These are phyloP conservation scores for Strigops habroptila DNA, from an alignment of 2,113 vertebrate genomes.

Conservation along the genomic window DNA sequence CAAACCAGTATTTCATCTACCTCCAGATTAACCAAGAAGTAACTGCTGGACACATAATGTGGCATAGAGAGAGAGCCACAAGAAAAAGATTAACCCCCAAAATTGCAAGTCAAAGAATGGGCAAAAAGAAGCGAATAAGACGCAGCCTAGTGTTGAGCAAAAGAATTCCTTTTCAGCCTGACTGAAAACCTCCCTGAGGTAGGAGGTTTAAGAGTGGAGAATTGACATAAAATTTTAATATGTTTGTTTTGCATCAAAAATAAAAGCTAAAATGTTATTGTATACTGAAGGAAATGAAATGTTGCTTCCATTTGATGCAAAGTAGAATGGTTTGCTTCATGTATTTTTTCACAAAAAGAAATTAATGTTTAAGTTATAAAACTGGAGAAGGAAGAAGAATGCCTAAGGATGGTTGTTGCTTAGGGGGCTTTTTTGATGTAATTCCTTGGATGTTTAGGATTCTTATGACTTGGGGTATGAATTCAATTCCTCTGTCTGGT, in stretches of 20 bases:
- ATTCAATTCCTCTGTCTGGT: background rate
- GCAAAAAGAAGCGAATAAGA: background rate
- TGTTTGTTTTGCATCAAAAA: background rate
- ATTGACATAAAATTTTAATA: background rate
- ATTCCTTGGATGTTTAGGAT: background rate
- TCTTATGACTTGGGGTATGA: background rate
- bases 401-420: background rate
- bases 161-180: background rate
- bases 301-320: background rate
- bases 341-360: background rate
- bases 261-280: background rate
- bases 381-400: background rate
- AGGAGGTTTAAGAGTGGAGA: background rate
- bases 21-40: background rate
- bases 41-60: background rate
- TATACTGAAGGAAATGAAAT: background rate
- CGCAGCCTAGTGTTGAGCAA: background rate
- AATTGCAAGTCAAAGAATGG: background rate
- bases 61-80: background rate
- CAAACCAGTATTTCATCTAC: background rate
- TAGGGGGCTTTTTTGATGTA: background rate
- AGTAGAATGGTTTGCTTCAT: background rate
- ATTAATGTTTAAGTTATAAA: background rate
- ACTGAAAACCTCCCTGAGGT: background rate
- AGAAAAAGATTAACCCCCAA: background rate